Percentiles rank a stretch among this genome's conserved stretches.
Conservation (phyloP, 2,888 invertebrate genomes). For the Aphodius granarius region DNA sequence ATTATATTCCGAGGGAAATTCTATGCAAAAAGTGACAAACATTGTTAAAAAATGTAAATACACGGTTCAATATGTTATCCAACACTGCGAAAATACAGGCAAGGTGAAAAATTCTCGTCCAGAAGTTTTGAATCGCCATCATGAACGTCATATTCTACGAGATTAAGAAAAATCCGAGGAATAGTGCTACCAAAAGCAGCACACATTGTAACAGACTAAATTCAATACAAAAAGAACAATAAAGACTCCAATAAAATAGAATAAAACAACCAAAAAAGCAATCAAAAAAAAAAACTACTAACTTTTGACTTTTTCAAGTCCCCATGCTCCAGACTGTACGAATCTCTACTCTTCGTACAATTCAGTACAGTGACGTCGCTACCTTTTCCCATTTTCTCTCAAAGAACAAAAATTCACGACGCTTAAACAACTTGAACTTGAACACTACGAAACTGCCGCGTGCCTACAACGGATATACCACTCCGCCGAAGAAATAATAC, state of each 20-base stretch:
- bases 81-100: neutral
- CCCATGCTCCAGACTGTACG: conserved; percentile 15
- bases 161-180: neutral
- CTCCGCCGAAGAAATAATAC: neutral
- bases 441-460: neutral
- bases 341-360: conserved; percentile 1
- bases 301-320: neutral
- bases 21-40: conserved; percentile 2
- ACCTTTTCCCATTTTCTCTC: conserved; percentile 21
- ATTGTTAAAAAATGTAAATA: conserved; percentile 3
- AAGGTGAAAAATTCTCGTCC: neutral
- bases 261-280: conserved; percentile 26
- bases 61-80: neutral
- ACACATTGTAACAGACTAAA: neutral
- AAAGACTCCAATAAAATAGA: conserved; percentile 37
- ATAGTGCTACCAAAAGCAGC: neutral
- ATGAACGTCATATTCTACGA: neutral
- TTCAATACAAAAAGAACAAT: neutral
- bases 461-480: neutral
- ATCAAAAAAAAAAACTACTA: neutral
- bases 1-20: neutral
- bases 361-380: conserved; percentile 16
- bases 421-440: neutral
- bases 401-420: neutral
- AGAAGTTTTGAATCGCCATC: neutral